Conservation (phyloP, 2,888 invertebrate species). For the Sylvicola fuscatus region DNA sequence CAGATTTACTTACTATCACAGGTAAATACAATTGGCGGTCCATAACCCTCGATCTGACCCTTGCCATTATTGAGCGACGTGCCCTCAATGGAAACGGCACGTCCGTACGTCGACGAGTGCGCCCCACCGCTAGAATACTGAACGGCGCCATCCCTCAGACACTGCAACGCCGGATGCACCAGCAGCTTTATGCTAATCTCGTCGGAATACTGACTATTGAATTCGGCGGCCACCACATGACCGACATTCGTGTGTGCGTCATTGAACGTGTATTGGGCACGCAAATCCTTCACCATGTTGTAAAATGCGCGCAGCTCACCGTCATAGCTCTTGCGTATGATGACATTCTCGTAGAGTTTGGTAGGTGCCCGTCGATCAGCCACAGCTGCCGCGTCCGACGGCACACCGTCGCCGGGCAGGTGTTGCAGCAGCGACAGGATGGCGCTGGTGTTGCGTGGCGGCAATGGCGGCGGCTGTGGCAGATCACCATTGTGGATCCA, state of each 20-base stretch:
- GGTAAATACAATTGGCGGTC: constrained; percentile 65
- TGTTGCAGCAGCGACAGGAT: not conserved
- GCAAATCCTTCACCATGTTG: constrained; percentile 57
- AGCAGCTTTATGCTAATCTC: constrained; percentile 78
- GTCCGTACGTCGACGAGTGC: not conserved
- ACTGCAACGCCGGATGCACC: constrained; percentile 38
- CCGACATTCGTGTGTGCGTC: constrained; percentile 70
- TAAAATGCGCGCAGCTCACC: constrained; percentile 65
- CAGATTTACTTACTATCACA: constrained; percentile 57
- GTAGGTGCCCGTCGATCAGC: constrained; percentile 29
- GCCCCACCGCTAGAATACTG: not conserved
- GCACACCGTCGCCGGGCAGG: no score
- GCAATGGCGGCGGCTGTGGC: constrained; percentile 31
- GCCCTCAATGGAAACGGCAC: constrained; percentile 4
- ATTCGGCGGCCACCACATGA: constrained; percentile 69
- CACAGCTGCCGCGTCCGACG: no score
- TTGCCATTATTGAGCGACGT: constrained; percentile 5
- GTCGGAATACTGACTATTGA: constrained; percentile 56
- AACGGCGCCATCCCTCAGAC: constrained; percentile 10
- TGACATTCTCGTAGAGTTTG: constrained; percentile 51
- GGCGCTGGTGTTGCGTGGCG: constrained; percentile 30
- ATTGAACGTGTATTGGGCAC: constrained; percentile 52
- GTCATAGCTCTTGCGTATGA: constrained; percentile 45
- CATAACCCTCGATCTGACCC: constrained; percentile 22
- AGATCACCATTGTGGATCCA: constrained; percentile 2